These are phyloP conservation scores for Phenganax stokvisi DNA, from an alignment of 92 coral and sea anemone genomes.

Conservation along the genomic window DNA sequence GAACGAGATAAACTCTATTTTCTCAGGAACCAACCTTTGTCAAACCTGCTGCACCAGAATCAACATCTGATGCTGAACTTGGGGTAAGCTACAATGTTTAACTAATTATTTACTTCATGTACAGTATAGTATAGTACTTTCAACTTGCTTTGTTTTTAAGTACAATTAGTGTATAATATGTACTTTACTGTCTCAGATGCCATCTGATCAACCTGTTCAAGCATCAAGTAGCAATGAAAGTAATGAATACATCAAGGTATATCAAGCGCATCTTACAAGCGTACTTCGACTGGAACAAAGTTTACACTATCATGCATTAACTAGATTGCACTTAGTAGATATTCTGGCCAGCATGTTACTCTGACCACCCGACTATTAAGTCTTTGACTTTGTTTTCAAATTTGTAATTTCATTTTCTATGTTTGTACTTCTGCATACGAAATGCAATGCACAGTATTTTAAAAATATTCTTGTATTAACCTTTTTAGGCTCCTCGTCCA, in stretches of 20 bases:
- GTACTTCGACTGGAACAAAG: not conserved
- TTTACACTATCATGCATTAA: too few relatives aligned
- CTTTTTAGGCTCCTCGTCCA: not conserved
- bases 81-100: conserved; percentile 8
- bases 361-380: too few relatives aligned
- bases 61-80: conserved; percentile 1
- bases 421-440: too few relatives aligned
- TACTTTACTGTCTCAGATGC: conserved; percentile 9
- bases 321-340: too few relatives aligned
- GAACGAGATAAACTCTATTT: not conserved
- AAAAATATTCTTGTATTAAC: not conserved
- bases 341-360: too few relatives aligned
- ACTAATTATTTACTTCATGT: too few relatives aligned
- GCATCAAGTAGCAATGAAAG: conserved; percentile 8
- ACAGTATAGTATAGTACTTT: too few relatives aligned
- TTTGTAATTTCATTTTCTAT: too few relatives aligned
- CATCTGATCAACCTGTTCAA: conserved; percentile 11
- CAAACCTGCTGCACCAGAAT: conserved; percentile 8
- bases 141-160: too few relatives aligned
- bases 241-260: conserved; percentile 9
- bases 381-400: too few relatives aligned
- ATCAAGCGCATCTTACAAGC: not conserved
- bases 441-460: not conserved
- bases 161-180: too few relatives aligned
- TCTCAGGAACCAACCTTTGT: conserved; percentile 26